Conservation (phyloP, 2,113 vertebrate species). For the Ageneiosus marmoratus region DNA sequence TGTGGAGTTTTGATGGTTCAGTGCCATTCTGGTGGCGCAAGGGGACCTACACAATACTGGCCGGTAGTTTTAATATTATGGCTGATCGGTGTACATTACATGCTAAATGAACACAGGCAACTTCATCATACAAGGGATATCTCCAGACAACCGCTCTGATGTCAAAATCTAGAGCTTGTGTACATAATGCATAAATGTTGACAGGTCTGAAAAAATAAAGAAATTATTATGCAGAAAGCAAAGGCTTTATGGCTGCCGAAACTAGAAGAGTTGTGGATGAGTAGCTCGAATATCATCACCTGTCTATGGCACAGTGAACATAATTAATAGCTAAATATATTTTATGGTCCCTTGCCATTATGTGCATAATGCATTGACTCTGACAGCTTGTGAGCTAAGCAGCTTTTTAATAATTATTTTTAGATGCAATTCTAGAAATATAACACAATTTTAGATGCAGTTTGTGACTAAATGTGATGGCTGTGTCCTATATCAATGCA, state of each 20-base stretch:
- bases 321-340: slow-evolving; percentile 19
- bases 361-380: slow-evolving; percentile 5
- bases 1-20: too few species aligned
- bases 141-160: not conserved
- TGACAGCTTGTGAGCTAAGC: not conserved
- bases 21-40: too few species aligned
- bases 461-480: not conserved
- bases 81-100: not conserved
- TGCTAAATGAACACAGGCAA: too few species aligned
- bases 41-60: too few species aligned
- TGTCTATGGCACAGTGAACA: slow-evolving; percentile 10
- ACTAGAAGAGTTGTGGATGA: not conserved
- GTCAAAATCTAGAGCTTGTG: not conserved
- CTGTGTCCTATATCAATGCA: not conserved
- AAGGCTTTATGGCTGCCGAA: not conserved
- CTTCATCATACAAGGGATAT: not conserved
- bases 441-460: not conserved
- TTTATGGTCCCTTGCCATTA: not conserved
- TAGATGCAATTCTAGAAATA: not conserved
- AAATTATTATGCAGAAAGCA: slow-evolving; percentile 4
- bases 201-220: not conserved
- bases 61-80: too few species aligned
- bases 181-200: not conserved
- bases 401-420: not conserved
- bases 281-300: not conserved